Base-by-base conservation (phyloP, 2,797 vertebrate genomes). In the Eutrigla gurnardus region DNA sequence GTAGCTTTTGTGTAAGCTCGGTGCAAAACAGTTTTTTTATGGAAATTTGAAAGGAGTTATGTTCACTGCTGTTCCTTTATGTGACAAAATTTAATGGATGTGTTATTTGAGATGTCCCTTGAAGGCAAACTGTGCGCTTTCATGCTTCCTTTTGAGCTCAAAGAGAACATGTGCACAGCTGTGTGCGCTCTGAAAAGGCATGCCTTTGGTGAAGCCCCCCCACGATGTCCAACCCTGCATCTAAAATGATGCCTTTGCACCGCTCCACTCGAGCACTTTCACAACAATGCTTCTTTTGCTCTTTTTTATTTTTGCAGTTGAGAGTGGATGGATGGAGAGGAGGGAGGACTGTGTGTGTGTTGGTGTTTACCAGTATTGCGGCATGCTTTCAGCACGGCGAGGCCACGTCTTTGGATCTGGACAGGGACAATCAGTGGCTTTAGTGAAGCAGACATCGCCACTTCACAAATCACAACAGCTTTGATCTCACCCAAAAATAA, bases 401-500 rank as follows among this genome's bases (percentile, higher is more conserved):
- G 74, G 76, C 81, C 74, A 66, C 9, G 49, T 78, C 74, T 75
- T 49, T 61, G 70, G 45, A 68, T 57, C 36, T 65, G 66, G 66
- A 77, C 62, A 66, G 55, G 71, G 59, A 81, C 87, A 80, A 83
- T 89, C 84, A 84, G 77, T 74, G 70, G 82, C 68, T 88, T 77
- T 59, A 80, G 74, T 81, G 77, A 83, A 80, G 76, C 55, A 65
- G 71, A 80, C 81, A 77, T 75, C 7, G 17, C 65, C 67, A 80
- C 88, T 86, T 90, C 87, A 89, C 85, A 83, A 87, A 88, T 86
- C 84, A 69, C 73, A 78, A 73, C 52, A 49, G 91, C 94, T 96
- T 95, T 96, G 90, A 95, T 95, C 92, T 94, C 77, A 75, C 73
- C 87, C 89, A 73, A 93, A 93, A 92, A 92, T 84, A 81, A 86